phyloP scores from a whole-genome alignment of 2,888 invertebrate genomes.

The Homarus gammarus region DNA sequence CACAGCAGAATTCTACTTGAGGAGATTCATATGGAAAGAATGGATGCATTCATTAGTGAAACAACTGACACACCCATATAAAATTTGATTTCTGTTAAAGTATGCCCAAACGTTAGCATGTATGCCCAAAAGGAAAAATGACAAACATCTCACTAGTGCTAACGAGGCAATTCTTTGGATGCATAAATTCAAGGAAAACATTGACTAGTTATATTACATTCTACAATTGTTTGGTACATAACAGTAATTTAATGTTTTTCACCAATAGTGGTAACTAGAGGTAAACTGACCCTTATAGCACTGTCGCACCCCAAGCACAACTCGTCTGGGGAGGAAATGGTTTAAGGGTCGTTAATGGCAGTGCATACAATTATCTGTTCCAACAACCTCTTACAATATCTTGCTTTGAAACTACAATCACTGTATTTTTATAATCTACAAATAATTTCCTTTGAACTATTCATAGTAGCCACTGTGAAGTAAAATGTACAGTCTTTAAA shows the following conservation, averaged over 20 bases:
- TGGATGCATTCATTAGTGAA: neutral
- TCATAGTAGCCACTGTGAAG: neutral
- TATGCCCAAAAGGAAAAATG: neutral
- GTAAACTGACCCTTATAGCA: neutral
- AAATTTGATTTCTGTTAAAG: neutral
- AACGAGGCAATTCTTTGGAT: neutral
- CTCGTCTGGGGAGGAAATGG: neutral
- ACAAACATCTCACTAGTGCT: neutral
- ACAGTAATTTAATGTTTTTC: neutral
- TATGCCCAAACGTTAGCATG: neutral
- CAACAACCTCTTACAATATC: neutral
- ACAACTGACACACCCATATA: neutral
- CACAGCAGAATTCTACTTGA: neutral
- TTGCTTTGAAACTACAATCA: constrained; percentile 1
- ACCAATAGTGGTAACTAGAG: neutral
- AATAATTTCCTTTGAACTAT: neutral
- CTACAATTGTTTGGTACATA: neutral
- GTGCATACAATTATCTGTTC: constrained; percentile 21
- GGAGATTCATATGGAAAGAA: neutral
- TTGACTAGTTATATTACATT: neutral
- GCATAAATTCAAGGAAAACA: neutral
- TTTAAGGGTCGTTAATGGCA: constrained; percentile 15
- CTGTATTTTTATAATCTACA: neutral
- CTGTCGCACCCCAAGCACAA: neutral
- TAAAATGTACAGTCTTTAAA: too few relatives aligned